Conservation (phyloP, 1,140 invertebrate species). For the Macrocentrus cingulum region DNA sequence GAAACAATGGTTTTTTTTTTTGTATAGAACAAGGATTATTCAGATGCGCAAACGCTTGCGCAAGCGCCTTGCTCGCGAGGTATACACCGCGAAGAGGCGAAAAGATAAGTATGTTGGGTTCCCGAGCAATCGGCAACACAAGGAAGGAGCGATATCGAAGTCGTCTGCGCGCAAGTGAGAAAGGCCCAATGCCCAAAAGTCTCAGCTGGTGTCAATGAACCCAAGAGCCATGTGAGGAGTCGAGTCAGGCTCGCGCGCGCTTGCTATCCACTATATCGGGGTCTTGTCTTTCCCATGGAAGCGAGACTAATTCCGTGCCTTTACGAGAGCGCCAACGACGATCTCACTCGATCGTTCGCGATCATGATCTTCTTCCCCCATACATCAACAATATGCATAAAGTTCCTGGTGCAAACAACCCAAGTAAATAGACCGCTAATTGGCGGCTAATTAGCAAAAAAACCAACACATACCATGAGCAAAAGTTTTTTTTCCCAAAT, state of each 20-base stretch:
- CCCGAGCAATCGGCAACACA: constrained; percentile 26
- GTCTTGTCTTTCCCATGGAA: constrained; percentile 60
- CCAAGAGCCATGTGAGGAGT: constrained; percentile 54
- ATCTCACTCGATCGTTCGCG: neutral
- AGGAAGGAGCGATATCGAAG: constrained; percentile 25
- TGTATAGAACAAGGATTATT: too few species aligned
- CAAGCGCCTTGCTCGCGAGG: constrained; percentile 35
- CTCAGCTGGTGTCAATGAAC: constrained; percentile 59
- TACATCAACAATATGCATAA: neutral
- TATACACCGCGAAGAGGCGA: constrained; percentile 25
- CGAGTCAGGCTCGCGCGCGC: constrained; percentile 29
- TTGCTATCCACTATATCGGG: constrained; percentile 52
- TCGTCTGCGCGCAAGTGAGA: constrained; percentile 40
- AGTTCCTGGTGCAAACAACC: too few species aligned
- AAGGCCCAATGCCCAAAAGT: constrained; percentile 55
- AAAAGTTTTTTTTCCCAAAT: too few species aligned
- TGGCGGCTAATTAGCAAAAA: neutral
- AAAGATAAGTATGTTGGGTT: constrained; percentile 34
- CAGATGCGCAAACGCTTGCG: constrained; percentile 32
- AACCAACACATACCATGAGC: too few species aligned
- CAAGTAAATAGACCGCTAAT: neutral
- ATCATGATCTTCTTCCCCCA: neutral
- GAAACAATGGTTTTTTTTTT: too few species aligned
- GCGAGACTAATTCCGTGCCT: constrained; percentile 58
- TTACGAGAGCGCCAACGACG: constrained; percentile 44